Conservation (phyloP, 2,113 vertebrate genomes). For the Sinocyclocheilus anophthalmus region DNA sequence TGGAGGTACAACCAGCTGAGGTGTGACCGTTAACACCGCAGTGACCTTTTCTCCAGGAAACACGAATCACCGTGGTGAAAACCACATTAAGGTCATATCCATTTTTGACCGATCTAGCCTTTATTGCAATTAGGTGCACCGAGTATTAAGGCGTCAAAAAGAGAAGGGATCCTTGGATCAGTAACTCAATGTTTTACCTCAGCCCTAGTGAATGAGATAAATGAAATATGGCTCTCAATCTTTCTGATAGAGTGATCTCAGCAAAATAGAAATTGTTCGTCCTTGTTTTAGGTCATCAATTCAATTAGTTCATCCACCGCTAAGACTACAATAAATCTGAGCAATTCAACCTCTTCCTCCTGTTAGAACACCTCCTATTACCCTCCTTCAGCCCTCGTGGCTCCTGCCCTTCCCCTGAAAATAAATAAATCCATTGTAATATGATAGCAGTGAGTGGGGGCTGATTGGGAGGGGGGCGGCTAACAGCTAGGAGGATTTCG, state of each 20-base stretch:
- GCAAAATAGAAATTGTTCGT: constrained; percentile 41
- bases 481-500: constrained; percentile 78
- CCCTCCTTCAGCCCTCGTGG: constrained; percentile 12
- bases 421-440: constrained; percentile 72
- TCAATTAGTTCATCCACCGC: constrained; percentile 63
- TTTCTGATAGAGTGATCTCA: constrained; percentile 43
- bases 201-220: constrained; percentile 8
- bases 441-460: constrained; percentile 67
- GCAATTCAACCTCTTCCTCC: constrained; percentile 51
- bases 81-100: constrained; percentile 33
- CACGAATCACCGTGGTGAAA: constrained; percentile 22
- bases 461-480: constrained; percentile 69
- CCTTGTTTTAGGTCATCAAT: constrained; percentile 67
- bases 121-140: constrained; percentile 42
- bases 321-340: constrained; percentile 51
- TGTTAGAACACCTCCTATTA: constrained; percentile 50
- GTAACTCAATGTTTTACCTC: constrained; percentile 26
- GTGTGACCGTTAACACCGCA: constrained; percentile 31
- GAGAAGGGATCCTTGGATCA: constrained; percentile 19
- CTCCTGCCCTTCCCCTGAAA: constrained; percentile 55
- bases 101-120: constrained; percentile 18
- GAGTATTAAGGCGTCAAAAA: constrained; percentile 13
- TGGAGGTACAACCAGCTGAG: constrained; percentile 23
- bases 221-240: constrained; percentile 47
- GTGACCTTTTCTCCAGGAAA: constrained; percentile 25